These are phyloP conservation scores for Volucella zonaria DNA, from an alignment of 2,888 invertebrate genomes.

Conservation along the genomic window DNA sequence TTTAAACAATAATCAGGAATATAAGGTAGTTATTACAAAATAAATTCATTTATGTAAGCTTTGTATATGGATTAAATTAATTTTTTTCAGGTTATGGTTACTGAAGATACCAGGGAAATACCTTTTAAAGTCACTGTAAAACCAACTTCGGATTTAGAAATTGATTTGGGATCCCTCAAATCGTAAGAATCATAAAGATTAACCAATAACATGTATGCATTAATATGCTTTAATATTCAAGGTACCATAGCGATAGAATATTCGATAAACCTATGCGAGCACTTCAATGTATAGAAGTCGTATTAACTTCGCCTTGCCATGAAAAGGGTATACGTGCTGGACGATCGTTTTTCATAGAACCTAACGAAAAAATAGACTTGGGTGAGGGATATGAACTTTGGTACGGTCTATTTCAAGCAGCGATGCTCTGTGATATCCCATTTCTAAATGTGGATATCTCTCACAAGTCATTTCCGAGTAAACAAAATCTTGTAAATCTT, in stretches of 20 bases:
- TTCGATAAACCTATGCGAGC: conserved; percentile 82
- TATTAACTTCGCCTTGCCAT: conserved; percentile 84
- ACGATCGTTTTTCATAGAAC: conserved; percentile 90
- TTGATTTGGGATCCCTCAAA: conserved; percentile 78
- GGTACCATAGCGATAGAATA: conserved; percentile 78
- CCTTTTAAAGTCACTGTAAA: conserved; percentile 78
- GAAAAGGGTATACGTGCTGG: conserved; percentile 77
- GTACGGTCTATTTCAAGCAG: conserved; percentile 96
- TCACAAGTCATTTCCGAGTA: conserved; percentile 90
- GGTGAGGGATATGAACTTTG: conserved; percentile 94
- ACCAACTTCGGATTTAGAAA: conserved; percentile 75
- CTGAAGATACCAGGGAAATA: conserved; percentile 67
- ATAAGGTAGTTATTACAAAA: conserved; percentile 75
- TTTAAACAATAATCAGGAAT: conserved; percentile 67
- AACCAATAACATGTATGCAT: neutral
- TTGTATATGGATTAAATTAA: neutral
- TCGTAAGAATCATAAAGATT: conserved; percentile 75
- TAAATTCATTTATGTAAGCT: neutral
- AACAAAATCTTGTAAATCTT: conserved; percentile 53
- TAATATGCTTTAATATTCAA: conserved; percentile 50
- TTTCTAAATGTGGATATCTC: conserved; percentile 96
- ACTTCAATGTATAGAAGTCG: conserved; percentile 87
- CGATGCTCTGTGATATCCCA: conserved; percentile 93
- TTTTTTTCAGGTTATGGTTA: conserved; percentile 76
- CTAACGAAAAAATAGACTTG: conserved; percentile 83